These are phyloP conservation scores for Drosophila quadrilineata DNA, from an alignment of 1,140 invertebrate species.

Conservation along the genomic window DNA sequence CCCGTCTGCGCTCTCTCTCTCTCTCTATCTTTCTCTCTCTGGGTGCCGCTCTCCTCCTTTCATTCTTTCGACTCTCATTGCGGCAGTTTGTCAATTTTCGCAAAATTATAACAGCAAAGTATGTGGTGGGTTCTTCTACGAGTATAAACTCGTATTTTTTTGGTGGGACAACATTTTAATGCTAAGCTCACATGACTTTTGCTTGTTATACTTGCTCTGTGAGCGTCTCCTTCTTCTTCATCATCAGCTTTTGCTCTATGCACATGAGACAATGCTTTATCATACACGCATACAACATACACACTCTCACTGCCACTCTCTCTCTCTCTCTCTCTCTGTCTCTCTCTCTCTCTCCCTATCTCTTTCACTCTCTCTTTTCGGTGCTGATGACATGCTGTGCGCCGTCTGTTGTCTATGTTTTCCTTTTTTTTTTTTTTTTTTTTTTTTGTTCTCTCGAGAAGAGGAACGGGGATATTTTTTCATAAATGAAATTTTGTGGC, in stretches of 20 bases:
- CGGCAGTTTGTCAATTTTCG: slow-evolving; percentile 65
- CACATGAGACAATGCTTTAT: slow-evolving; percentile 74
- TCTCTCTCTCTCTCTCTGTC: background rate
- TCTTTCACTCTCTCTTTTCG: background rate
- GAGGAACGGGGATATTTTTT: slow-evolving; percentile 33
- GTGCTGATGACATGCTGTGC: slow-evolving; percentile 5
- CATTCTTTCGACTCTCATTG: slow-evolving; percentile 25
- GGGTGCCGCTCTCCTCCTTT: background rate
- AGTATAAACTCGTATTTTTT: slow-evolving; percentile 9
- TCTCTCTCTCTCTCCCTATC: slow-evolving; percentile 1
- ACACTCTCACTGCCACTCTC: background rate
- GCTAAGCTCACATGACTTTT: slow-evolving; percentile 52
- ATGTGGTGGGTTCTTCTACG: slow-evolving; percentile 9
- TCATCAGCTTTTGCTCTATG: slow-evolving; percentile 32
- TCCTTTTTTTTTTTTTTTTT: background rate
- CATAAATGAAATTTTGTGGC: slow-evolving; percentile 69
- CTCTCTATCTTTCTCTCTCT: background rate
- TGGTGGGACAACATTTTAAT: slow-evolving; percentile 45
- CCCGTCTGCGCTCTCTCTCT: background rate
- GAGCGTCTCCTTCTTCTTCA: too few species aligned
- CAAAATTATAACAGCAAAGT: slow-evolving; percentile 46
- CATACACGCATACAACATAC: slow-evolving; percentile 27
- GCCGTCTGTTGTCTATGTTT: slow-evolving; percentile 20
- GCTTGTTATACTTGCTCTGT: slow-evolving; percentile 14
- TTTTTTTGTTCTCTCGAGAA: too few species aligned